Evolutionary conservation across 2,797 vertebrate species (phyloP).

Genomic region (Mormyrops attenuatus): DNA sequence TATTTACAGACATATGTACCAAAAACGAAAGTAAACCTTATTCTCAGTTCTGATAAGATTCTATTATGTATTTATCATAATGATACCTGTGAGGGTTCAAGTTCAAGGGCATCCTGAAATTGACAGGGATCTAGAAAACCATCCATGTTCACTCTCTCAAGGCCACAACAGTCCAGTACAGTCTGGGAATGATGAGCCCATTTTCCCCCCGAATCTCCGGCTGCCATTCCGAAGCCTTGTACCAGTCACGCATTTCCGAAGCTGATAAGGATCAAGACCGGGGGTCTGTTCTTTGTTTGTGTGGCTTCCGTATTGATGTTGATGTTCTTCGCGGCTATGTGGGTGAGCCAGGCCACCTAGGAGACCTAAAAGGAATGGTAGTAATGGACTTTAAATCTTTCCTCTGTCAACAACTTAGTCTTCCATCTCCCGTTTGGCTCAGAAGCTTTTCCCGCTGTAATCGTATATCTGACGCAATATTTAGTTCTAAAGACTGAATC

Average conservation of each 20-base stretch:
- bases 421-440: conserved; percentile 4
- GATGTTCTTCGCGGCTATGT: background rate
- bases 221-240: background rate
- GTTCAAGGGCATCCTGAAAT: background rate
- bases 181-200: background rate
- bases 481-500: conserved; percentile 12
- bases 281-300: conserved; percentile 16
- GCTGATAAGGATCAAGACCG: background rate
- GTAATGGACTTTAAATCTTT: conserved; percentile 19
- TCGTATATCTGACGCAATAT: conserved; percentile 8
- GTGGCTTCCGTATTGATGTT: background rate
- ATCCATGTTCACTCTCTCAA: background rate
- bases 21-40: background rate
- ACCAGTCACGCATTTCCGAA: conserved; percentile 4
- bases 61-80: background rate
- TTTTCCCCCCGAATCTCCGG: background rate
- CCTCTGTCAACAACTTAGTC: conserved; percentile 1
- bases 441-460: background rate
- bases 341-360: conserved; percentile 7
- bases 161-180: background rate
- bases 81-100: background rate
- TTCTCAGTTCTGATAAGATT: background rate
- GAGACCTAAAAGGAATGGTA: background rate
- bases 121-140: background rate
- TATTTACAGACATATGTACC: background rate